phyloP scores from a whole-genome alignment of 2,888 invertebrate genomes.

The Agrotis puta region DNA sequence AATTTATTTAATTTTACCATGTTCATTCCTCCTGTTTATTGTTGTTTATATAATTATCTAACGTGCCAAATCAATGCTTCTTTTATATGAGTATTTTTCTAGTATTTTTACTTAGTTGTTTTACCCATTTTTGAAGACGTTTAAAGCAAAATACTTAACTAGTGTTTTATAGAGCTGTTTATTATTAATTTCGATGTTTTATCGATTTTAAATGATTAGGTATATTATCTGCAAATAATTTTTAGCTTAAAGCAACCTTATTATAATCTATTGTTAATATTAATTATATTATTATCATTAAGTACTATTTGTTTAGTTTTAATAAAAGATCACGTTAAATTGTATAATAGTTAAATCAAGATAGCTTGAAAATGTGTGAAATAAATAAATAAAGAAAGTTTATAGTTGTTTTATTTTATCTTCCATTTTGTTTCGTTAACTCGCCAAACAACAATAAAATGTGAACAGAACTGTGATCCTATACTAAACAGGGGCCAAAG shows the following conservation, averaged over 20 bases:
- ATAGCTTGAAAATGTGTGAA: conserved; percentile 83
- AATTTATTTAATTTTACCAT: conserved; percentile 21
- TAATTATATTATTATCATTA: conserved; percentile 39
- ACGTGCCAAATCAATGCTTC: conserved; percentile 63
- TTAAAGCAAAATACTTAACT: conserved; percentile 26
- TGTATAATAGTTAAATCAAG: conserved; percentile 74
- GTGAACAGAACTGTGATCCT: no score
- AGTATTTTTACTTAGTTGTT: conserved; percentile 51
- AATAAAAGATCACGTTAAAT: conserved; percentile 73
- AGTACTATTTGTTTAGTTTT: conserved; percentile 73
- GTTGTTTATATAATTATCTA: conserved; percentile 38
- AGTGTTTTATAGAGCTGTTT: conserved; percentile 45
- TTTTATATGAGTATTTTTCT: conserved; percentile 48
- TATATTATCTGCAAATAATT: conserved; percentile 52
- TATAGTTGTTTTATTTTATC: conserved; percentile 57
- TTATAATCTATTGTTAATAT: conserved; percentile 56
- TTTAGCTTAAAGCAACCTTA: conserved; percentile 72
- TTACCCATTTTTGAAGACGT: conserved; percentile 48
- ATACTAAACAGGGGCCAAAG: no score
- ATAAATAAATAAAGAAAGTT: conserved; percentile 82
- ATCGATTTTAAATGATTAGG: conserved; percentile 53
- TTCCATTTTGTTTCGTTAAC: not conserved
- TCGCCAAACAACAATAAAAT: not conserved
- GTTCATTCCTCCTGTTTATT: conserved; percentile 19
- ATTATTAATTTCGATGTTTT: conserved; percentile 60